Evolutionary conservation across 1,140 invertebrate species (phyloP).

Genomic region (Hylaeus volcanicus): DNA sequence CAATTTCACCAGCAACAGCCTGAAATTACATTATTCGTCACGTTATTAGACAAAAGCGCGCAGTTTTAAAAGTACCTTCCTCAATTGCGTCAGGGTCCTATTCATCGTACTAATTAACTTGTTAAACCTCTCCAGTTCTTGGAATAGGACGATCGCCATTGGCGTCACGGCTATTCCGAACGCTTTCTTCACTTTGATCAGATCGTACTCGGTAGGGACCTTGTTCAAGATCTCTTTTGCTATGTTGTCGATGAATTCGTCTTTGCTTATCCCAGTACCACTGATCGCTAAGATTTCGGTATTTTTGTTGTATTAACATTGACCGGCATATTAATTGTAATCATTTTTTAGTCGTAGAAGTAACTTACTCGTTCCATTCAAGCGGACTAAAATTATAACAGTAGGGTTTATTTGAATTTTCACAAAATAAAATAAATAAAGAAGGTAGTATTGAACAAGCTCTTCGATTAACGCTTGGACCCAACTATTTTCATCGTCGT

Average conservation of each 20-base stretch:
- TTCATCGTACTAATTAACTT: constrained; percentile 87
- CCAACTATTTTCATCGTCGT: no score
- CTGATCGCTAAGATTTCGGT: constrained; percentile 47
- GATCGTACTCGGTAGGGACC: constrained; percentile 88
- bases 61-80: constrained; percentile 81
- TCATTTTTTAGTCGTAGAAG: background rate
- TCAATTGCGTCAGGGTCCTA: constrained; percentile 86
- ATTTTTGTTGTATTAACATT: background rate
- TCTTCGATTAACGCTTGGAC: no score
- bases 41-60: background rate
- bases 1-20: constrained; percentile 93
- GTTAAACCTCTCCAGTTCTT: constrained; percentile 95
- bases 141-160: constrained; percentile 91
- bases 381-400: background rate
- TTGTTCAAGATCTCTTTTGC: constrained; percentile 88
- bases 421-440: no score
- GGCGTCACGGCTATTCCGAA: constrained; percentile 89
- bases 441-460: no score
- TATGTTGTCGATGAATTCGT: constrained; percentile 90
- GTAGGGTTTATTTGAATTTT: background rate
- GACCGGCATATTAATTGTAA: background rate
- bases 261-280: constrained; percentile 84
- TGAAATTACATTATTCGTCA: constrained; percentile 56
- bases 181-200: constrained; percentile 88
- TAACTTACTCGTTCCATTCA: constrained; percentile 16